phyloP scores from a whole-genome alignment of 2,797 vertebrate genomes.

The Propithecus deckenii region DNA sequence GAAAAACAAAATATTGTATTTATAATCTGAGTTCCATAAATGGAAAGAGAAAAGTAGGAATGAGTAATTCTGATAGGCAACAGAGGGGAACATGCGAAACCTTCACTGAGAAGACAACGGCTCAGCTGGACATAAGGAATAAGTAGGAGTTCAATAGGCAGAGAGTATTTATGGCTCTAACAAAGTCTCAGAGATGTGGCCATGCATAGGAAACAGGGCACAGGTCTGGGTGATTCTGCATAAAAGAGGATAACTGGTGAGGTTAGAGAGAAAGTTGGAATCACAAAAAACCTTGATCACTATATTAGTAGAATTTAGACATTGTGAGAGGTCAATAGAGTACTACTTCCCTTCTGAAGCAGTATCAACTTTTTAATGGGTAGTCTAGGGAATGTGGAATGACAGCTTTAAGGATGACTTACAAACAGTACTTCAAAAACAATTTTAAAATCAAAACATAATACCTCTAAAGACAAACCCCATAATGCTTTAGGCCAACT shows the following conservation, averaged over 20 bases:
- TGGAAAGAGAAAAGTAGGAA: neutral
- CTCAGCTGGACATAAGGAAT: neutral
- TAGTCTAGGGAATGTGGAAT: neutral
- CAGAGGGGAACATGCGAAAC: neutral
- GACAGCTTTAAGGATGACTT: neutral
- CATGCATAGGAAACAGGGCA: fast-evolving
- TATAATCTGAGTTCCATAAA: neutral
- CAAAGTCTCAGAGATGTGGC: neutral
- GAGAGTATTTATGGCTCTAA: neutral
- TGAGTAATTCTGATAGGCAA: neutral
- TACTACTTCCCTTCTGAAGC: neutral
- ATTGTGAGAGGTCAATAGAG: neutral
- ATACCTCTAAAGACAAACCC: constrained; percentile 24
- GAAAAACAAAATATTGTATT: neutral
- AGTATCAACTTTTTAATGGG: neutral
- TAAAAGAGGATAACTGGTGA: neutral
- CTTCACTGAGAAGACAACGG: neutral
- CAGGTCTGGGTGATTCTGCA: too few species aligned
- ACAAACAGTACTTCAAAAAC: neutral
- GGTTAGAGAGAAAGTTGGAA: neutral
- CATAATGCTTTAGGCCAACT: constrained; percentile 11
- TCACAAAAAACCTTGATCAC: neutral
- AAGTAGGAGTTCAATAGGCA: neutral
- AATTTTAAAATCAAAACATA: constrained; percentile 22
- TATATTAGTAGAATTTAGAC: neutral